Percentiles rank a stretch among this genome's conserved stretches.
These are phyloP conservation scores for Eutolmus rufibarbis DNA, from an alignment of 2,888 invertebrate genomes.

Conservation along the genomic window DNA sequence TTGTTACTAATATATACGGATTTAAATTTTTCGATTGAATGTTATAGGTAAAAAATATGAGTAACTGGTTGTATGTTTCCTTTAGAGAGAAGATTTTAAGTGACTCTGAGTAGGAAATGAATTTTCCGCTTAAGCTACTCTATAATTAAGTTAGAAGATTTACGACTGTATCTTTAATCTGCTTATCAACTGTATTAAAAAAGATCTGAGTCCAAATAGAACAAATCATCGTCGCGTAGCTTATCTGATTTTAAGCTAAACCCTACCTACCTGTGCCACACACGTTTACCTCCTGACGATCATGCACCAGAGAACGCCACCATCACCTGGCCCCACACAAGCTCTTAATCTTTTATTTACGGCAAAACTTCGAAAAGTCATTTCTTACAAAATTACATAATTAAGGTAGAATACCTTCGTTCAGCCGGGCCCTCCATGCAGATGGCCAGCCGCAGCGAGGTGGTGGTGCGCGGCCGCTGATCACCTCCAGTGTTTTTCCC, in stretches of 20 bases:
- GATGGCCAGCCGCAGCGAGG: slow-evolving; percentile 35
- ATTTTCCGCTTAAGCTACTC: not conserved
- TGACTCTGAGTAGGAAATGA: not conserved
- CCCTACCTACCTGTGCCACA: slow-evolving; percentile 2
- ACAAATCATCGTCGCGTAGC: slow-evolving; percentile 11
- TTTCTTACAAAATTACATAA: slow-evolving; percentile 45
- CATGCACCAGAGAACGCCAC: not conserved
- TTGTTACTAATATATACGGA: too few relatives aligned
- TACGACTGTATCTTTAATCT: not conserved
- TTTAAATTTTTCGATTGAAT: not conserved
- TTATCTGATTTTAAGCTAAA: slow-evolving; percentile 2
- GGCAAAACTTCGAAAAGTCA: slow-evolving; percentile 36
- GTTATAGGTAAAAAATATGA: too few relatives aligned
- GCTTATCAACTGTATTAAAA: not conserved
- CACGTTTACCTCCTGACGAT: slow-evolving; percentile 7
- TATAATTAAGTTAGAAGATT: not conserved
- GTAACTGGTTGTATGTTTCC: too few relatives aligned
- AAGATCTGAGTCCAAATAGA: not conserved
- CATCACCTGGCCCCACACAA: not conserved
- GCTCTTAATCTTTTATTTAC: slow-evolving; percentile 15
- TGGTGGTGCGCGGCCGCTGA: slow-evolving; percentile 32
- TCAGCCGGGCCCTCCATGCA: not conserved
- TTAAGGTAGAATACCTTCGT: slow-evolving; percentile 36
- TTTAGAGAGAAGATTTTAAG: too few relatives aligned
- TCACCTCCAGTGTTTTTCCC: slow-evolving; percentile 24